These are phyloP conservation scores for Hippocampus mohnikei DNA, from an alignment of 2,113 vertebrate species.

Conservation along the genomic window DNA sequence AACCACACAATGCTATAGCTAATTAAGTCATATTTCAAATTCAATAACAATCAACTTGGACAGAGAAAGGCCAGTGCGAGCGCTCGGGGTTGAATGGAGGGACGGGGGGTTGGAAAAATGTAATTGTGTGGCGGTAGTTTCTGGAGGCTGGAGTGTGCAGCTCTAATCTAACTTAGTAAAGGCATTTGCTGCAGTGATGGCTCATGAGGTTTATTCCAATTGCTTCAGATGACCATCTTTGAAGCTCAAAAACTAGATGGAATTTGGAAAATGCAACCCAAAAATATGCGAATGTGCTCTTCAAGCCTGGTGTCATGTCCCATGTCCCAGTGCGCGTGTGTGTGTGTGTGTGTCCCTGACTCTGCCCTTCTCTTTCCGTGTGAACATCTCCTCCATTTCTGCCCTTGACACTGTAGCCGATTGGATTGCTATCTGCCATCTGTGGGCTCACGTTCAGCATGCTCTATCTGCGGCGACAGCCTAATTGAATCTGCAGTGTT, in stretches of 20 bases:
- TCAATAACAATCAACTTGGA: slow-evolving; percentile 61
- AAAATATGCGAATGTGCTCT: neutral
- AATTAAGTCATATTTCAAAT: slow-evolving; percentile 73
- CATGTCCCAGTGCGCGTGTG: too few relatives aligned
- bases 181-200: neutral
- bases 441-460: slow-evolving; percentile 32
- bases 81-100: neutral
- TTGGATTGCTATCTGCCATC: slow-evolving; percentile 71
- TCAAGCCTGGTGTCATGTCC: neutral
- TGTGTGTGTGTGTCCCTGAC: slow-evolving; percentile 47
- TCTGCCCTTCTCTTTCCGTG: slow-evolving; percentile 44
- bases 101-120: neutral
- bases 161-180: slow-evolving; percentile 2
- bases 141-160: slow-evolving; percentile 13
- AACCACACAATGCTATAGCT: slow-evolving; percentile 46
- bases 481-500: slow-evolving; percentile 71
- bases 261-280: neutral
- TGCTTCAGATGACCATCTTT: neutral
- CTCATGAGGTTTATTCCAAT: neutral
- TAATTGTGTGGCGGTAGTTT: slow-evolving; percentile 13
- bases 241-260: neutral
- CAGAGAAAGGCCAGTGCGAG: slow-evolving; percentile 59
- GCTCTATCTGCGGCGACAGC: slow-evolving; percentile 50
- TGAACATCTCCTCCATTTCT: slow-evolving; percentile 60
- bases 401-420: slow-evolving; percentile 58